Percentiles rank a stretch among this genome's conserved stretches.
phyloP scores from a whole-genome alignment of 2,888 invertebrate genomes.

The Ferdinandea cuprea region DNA sequence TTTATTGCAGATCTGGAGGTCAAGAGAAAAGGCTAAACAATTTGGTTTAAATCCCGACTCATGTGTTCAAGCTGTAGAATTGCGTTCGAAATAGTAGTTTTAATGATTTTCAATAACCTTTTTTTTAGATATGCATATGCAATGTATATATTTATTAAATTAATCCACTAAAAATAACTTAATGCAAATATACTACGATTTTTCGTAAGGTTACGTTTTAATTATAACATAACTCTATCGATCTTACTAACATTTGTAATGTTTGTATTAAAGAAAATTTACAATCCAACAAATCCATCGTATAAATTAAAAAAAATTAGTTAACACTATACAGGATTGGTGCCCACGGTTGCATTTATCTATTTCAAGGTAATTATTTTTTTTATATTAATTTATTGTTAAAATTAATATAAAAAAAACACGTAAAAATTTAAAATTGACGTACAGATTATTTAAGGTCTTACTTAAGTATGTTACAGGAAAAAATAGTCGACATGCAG shows the following conservation, averaged over 20 bases:
- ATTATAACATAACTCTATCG: constrained; percentile 19
- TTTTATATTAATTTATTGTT: too few relatives aligned
- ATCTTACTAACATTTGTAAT: not conserved
- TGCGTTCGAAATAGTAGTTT: constrained; percentile 23
- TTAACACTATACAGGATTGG: too few relatives aligned
- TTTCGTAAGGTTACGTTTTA: constrained; percentile 9
- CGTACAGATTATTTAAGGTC: too few relatives aligned
- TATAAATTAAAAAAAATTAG: too few relatives aligned
- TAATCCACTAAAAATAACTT: constrained; percentile 27
- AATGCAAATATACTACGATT: constrained; percentile 14
- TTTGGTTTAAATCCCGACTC: constrained; percentile 34
- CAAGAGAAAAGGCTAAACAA: constrained; percentile 77
- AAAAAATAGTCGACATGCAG: too few relatives aligned
- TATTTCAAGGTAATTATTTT: too few relatives aligned
- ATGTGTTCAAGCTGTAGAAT: constrained; percentile 35
- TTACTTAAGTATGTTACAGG: too few relatives aligned
- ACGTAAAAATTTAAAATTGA: too few relatives aligned
- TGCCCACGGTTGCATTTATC: too few relatives aligned
- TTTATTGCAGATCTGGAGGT: constrained; percentile 79
- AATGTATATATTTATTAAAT: constrained; percentile 44
- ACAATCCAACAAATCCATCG: too few relatives aligned
- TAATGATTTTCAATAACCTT: not conserved
- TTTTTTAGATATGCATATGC: constrained; percentile 16
- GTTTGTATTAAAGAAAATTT: too few relatives aligned
- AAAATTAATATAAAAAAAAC: too few relatives aligned